Conservation (phyloP, 1,140 invertebrate species). For the Drosophila persimilis region DNA sequence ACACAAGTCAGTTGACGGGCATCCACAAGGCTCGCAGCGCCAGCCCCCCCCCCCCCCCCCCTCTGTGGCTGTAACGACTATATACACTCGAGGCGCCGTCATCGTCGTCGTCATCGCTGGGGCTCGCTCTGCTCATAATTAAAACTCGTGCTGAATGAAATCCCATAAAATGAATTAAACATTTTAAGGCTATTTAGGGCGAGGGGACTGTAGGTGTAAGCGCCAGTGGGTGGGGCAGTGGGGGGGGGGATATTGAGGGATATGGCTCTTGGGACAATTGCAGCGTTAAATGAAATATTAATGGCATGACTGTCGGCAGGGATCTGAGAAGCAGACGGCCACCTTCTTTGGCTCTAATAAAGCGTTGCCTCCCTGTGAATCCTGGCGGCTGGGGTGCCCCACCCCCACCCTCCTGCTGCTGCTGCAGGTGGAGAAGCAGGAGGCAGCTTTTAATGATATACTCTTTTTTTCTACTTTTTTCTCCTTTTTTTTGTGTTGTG, state of each 20-base stretch:
- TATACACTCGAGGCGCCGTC: conserved; percentile 34
- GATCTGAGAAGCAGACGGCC: conserved; percentile 23
- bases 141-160: conserved; percentile 79
- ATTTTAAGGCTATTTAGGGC: conserved; percentile 78
- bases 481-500: neutral
- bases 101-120: conserved; percentile 23
- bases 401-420: too few relatives aligned
- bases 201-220: conserved; percentile 22
- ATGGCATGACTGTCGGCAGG: conserved; percentile 68
- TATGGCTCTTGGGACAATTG: conserved; percentile 74
- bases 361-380: conserved; percentile 18
- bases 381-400: too few relatives aligned
- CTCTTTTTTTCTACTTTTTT: conserved; percentile 20
- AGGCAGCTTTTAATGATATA: conserved; percentile 66
- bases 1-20: conserved; percentile 73
- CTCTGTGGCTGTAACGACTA: conserved; percentile 18
- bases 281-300: conserved; percentile 82
- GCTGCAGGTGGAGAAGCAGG: conserved; percentile 7
- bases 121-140: conserved; percentile 62
- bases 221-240: neutral
- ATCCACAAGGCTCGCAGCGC: conserved; percentile 11
- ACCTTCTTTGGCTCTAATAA: conserved; percentile 56
- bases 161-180: conserved; percentile 82
- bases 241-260: neutral
- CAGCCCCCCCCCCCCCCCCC: neutral